phyloP scores from a whole-genome alignment of 1,140 invertebrate genomes.

The Catajapyx aquilonaris region DNA sequence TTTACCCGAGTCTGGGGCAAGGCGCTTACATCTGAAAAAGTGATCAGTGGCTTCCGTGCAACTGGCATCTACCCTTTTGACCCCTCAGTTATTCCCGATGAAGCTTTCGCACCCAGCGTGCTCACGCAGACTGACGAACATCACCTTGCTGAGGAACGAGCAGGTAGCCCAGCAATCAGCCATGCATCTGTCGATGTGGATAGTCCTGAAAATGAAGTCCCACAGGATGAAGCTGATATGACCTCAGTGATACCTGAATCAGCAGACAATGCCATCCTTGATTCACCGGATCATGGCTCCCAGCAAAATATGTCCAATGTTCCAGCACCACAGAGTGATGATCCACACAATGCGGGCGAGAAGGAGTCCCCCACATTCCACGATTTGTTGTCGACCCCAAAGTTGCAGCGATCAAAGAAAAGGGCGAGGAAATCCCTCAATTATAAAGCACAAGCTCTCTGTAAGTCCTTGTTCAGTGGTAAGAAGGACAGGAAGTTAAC shows the following conservation, averaged over 20 bases:
- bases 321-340: too few relatives aligned
- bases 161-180: neutral
- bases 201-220: neutral
- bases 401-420: too few relatives aligned
- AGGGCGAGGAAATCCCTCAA: too few relatives aligned
- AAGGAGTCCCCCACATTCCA: too few relatives aligned
- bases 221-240: neutral
- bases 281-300: too few relatives aligned
- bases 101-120: slow-evolving; percentile 14
- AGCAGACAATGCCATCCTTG: neutral
- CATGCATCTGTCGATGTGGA: neutral
- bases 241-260: neutral
- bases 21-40: slow-evolving; percentile 13
- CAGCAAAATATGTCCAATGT: too few relatives aligned
- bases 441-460: too few relatives aligned
- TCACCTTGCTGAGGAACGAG: neutral
- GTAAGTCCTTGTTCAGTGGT: too few relatives aligned
- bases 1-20: slow-evolving; percentile 16
- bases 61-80: slow-evolving; percentile 16
- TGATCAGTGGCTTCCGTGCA: slow-evolving; percentile 14
- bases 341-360: too few relatives aligned
- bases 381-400: too few relatives aligned
- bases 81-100: slow-evolving; percentile 14
- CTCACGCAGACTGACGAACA: slow-evolving; percentile 10
- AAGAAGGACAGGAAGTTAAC: too few relatives aligned